Evolutionary conservation across 2,888 invertebrate species (phyloP).

Genomic region (Ischnus inquisitorius): DNA sequence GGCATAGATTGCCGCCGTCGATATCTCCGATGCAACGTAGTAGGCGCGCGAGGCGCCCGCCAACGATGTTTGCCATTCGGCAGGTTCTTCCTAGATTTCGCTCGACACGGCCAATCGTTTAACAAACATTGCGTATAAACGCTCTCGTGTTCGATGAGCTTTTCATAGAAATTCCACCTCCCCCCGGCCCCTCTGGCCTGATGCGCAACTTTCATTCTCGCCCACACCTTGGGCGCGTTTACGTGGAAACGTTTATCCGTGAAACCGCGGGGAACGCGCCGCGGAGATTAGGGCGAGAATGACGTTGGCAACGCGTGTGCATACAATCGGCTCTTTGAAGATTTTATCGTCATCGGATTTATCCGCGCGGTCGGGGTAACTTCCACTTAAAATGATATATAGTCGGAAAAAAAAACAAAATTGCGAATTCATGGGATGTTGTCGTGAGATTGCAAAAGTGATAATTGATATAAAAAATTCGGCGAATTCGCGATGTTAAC

Average conservation of each 20-base stretch:
- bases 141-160: constrained; percentile 48
- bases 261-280: neutral
- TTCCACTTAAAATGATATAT: constrained; percentile 17
- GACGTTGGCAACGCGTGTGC: constrained; percentile 18
- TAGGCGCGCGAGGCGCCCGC: neutral
- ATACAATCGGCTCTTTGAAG: constrained; percentile 43
- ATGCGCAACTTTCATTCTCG: constrained; percentile 13
- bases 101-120: constrained; percentile 50
- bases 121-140: constrained; percentile 50
- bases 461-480: neutral
- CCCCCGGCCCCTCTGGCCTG: too few relatives aligned
- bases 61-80: constrained; percentile 48
- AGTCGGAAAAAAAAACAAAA: constrained; percentile 11
- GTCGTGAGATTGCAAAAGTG: neutral
- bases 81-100: constrained; percentile 58
- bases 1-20: constrained; percentile 6
- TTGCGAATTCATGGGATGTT: neutral
- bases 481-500: neutral
- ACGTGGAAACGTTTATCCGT: constrained; percentile 62
- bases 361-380: neutral
- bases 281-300: constrained; percentile 17
- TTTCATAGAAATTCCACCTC: constrained; percentile 52
- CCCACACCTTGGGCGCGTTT: constrained; percentile 50
- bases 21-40: neutral
- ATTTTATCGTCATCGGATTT: constrained; percentile 27